Percentiles rank a stretch among this genome's conserved stretches.
Conservation (phyloP, 2,113 vertebrate species). For the Sceloporus undulatus region DNA sequence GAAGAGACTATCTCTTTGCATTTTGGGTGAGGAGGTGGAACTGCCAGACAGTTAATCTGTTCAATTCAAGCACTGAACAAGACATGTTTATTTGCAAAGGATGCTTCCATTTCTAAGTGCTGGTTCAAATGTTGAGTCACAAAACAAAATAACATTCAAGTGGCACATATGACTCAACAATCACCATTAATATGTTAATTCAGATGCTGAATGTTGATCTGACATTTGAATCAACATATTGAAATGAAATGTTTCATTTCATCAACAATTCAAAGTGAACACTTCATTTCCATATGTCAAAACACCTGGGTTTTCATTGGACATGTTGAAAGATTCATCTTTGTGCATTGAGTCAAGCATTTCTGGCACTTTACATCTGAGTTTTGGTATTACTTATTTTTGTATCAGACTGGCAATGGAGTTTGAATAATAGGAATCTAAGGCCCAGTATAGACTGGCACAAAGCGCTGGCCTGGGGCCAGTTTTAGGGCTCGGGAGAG, state of each 20-base stretch:
- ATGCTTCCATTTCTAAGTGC: slow-evolving; percentile 1
- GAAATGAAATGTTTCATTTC: slow-evolving; percentile 37
- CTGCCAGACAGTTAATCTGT: neutral
- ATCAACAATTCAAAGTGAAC: slow-evolving; percentile 37
- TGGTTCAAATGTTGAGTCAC: slow-evolving; percentile 37
- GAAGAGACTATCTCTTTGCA: slow-evolving; percentile 5
- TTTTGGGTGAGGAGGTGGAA: neutral
- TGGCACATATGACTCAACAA: slow-evolving; percentile 39
- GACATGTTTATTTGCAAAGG: slow-evolving; percentile 3
- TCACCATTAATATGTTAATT: slow-evolving; percentile 38
- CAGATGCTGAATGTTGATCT: slow-evolving; percentile 27
- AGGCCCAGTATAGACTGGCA: too few species aligned
- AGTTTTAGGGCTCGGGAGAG: too few species aligned
- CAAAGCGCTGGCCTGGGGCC: too few species aligned
- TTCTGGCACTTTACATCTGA: slow-evolving; percentile 8
- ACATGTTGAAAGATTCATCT: slow-evolving; percentile 31
- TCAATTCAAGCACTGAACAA: neutral
- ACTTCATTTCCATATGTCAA: slow-evolving; percentile 40
- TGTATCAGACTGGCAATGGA: slow-evolving; percentile 15
- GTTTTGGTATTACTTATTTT: slow-evolving; percentile 11
- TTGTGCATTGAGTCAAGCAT: slow-evolving; percentile 19
- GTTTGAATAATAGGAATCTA: neutral
- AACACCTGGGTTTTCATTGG: slow-evolving; percentile 28
- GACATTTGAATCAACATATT: slow-evolving; percentile 45
- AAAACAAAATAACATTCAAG: slow-evolving; percentile 29